Conservation (phyloP, 2,888 invertebrate species). For the Cheilosia scutellata region DNA sequence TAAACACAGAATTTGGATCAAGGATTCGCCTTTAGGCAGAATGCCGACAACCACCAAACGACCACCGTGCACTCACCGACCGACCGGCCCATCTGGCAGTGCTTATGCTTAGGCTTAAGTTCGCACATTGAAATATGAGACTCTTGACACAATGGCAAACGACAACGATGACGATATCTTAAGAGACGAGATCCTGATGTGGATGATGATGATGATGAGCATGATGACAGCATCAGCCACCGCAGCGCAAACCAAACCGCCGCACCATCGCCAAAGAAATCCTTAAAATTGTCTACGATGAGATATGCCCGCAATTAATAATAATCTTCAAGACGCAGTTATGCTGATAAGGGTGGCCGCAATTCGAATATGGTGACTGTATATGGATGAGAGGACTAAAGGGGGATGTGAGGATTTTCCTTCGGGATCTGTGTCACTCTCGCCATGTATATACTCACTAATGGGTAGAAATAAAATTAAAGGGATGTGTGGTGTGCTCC, state of each 20-base stretch:
- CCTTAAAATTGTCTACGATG: slow-evolving; percentile 63
- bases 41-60: slow-evolving; percentile 55
- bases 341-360: slow-evolving; percentile 20
- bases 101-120: slow-evolving; percentile 64
- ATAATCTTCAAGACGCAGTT: slow-evolving; percentile 59
- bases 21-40: slow-evolving; percentile 63
- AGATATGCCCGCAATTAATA: slow-evolving; percentile 69
- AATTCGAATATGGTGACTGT: neutral
- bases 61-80: slow-evolving; percentile 21
- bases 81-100: neutral
- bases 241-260: slow-evolving; percentile 15
- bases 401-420: neutral
- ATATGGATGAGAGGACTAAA: neutral
- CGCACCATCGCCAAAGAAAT: slow-evolving; percentile 49
- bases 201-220: slow-evolving; percentile 58
- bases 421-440: slow-evolving; percentile 58
- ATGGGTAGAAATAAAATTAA: slow-evolving; percentile 41
- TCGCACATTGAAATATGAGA: slow-evolving; percentile 73
- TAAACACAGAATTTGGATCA: slow-evolving; percentile 67
- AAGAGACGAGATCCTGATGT: slow-evolving; percentile 24
- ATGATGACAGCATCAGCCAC: slow-evolving; percentile 47
- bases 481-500: slow-evolving; percentile 21
- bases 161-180: slow-evolving; percentile 49
- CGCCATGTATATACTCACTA: neutral
- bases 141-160: slow-evolving; percentile 69